Conservation (phyloP, 2,888 invertebrate species). For the Macropis europaea region DNA sequence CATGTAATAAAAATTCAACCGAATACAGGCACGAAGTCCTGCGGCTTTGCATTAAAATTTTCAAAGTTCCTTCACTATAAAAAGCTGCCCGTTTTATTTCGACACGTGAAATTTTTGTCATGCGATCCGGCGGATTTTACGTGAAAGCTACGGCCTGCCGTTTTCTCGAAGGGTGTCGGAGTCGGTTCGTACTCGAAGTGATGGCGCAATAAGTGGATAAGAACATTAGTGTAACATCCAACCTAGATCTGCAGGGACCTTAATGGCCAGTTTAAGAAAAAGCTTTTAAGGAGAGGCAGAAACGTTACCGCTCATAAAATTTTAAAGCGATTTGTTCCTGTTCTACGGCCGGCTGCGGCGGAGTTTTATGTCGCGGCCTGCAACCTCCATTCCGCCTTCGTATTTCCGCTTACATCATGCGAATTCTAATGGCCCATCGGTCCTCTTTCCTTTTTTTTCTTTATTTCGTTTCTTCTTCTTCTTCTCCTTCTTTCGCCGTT, state of each 20-base stretch:
- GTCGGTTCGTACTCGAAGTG: slow-evolving; percentile 28
- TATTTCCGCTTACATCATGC: slow-evolving; percentile 58
- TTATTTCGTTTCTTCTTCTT: background rate
- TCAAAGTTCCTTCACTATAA: too few species aligned
- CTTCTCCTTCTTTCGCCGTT: background rate
- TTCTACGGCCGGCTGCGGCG: slow-evolving; percentile 42
- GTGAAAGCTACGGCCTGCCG: slow-evolving; percentile 24
- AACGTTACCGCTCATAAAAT: slow-evolving; percentile 75
- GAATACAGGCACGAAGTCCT: too few species aligned
- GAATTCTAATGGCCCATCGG: slow-evolving; percentile 62
- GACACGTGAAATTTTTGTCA: background rate
- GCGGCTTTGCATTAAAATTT: too few species aligned
- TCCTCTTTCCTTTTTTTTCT: background rate
- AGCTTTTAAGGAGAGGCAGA: slow-evolving; percentile 68
- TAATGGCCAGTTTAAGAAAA: slow-evolving; percentile 70
- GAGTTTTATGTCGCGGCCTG: slow-evolving; percentile 63
- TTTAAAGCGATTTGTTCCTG: slow-evolving; percentile 73
- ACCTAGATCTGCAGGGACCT: slow-evolving; percentile 61
- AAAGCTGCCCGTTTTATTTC: background rate
- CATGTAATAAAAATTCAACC: too few species aligned
- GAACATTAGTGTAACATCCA: slow-evolving; percentile 65
- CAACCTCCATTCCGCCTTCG: slow-evolving; percentile 51
- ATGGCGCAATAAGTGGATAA: slow-evolving; percentile 67
- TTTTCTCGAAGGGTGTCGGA: slow-evolving; percentile 5
- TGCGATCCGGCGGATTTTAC: slow-evolving; percentile 1